These are phyloP conservation scores for Petrophora chlorosata DNA, from an alignment of 2,888 invertebrate genomes.

Conservation along the genomic window DNA sequence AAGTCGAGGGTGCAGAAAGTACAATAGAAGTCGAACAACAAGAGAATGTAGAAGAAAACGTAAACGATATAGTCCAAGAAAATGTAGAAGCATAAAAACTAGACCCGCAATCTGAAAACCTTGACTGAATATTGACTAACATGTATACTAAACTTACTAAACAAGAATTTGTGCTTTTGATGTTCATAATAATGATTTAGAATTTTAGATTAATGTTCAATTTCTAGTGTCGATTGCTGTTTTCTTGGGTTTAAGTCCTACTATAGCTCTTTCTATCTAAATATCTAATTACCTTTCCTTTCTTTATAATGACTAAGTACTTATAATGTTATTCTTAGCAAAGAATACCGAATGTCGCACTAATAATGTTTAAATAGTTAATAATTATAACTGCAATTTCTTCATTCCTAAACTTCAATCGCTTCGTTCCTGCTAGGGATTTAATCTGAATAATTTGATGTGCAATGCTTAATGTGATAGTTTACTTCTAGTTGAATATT, in stretches of 20 bases:
- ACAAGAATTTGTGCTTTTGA: background rate
- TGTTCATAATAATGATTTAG: background rate
- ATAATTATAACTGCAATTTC: background rate
- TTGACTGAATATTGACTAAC: conserved; percentile 1
- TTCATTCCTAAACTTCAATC: no score
- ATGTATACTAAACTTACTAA: background rate
- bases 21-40: conserved; percentile 14
- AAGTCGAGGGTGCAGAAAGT: background rate
- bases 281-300: background rate
- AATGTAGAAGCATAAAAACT: no score
- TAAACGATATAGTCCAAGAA: no score
- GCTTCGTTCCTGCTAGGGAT: conserved; percentile 10
- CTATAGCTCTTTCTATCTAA: background rate
- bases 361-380: conserved; percentile 1
- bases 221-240: no score
- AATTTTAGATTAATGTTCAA: no score
- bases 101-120: no score
- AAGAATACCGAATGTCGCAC: background rate
- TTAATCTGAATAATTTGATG: conserved; percentile 1
- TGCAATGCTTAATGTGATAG: conserved; percentile 32
- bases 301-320: background rate
- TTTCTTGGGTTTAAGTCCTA: no score
- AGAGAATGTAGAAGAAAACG: background rate
- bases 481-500: background rate
- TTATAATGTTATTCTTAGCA: conserved; percentile 6